Evolutionary conservation across 2,113 vertebrate species (phyloP).

Genomic region (Prinia subflava): DNA sequence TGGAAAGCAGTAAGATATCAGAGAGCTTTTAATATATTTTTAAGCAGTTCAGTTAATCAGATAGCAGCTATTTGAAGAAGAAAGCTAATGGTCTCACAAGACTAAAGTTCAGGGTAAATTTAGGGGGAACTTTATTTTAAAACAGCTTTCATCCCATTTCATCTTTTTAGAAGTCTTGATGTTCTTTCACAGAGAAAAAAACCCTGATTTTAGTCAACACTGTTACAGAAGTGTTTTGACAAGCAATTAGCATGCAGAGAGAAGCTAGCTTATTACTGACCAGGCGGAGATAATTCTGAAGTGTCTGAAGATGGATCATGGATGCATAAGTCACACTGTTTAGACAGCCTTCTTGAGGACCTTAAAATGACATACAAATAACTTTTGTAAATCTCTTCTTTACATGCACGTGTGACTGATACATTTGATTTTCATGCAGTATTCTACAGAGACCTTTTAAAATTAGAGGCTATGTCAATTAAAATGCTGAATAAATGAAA

Average conservation of each 20-base stretch:
- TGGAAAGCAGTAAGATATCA: not conserved
- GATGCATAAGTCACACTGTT: slow-evolving; percentile 87
- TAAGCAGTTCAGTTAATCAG: not conserved
- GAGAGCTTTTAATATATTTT: not conserved
- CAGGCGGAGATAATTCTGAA: slow-evolving; percentile 94
- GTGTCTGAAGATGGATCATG: slow-evolving; percentile 87
- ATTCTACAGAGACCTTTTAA: not conserved
- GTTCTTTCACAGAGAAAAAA: not conserved
- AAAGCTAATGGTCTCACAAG: not conserved
- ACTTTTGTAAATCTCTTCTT: not conserved
- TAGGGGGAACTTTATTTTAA: not conserved
- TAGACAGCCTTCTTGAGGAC: slow-evolving; percentile 86
- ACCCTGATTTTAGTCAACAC: not conserved
- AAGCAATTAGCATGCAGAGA: not conserved
- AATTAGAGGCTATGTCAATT: not conserved
- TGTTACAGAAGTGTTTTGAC: not conserved
- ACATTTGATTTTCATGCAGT: not conserved
- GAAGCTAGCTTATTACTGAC: slow-evolving; percentile 63
- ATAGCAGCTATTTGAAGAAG: not conserved
- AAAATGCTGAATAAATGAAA: not conserved
- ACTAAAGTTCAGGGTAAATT: not conserved
- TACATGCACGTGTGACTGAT: not conserved
- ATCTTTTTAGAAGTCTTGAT: not conserved
- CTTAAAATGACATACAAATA: slow-evolving; percentile 62
- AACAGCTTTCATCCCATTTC: not conserved